Evolutionary conservation across 2,888 invertebrate species (phyloP), one percentile per base, ranked within the genome.

Genomic region (Timema podura): DNA sequence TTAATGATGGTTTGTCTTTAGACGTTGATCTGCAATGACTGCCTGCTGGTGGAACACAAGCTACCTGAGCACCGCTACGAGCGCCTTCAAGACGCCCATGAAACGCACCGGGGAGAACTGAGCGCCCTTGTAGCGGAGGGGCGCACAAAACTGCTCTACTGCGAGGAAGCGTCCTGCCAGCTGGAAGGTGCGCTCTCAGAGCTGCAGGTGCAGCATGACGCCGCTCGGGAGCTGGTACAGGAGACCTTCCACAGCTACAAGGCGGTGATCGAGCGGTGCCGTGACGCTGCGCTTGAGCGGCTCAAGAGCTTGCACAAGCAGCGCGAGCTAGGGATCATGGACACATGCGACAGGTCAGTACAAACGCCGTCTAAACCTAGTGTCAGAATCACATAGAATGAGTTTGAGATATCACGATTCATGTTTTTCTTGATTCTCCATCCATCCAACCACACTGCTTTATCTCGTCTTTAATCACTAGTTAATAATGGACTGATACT

Each of bases 261-360:
- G 80, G 90, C 91, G 48, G 86, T 92, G 69, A 83, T 96, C 73
- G 95, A 95, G 77, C 88, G 90, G 76, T 89, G 91, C 75, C 88
- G 91, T 75, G 93, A 95, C 77, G 88, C 88, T 67, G 86, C 91
- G 16, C 82, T 93, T 44, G 86, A 88, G 74, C 89, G 91, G 78
- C 84, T 94, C 64, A 89, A 90, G 76, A 86, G 86, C 74, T 81
- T 93, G 73, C 95, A 96, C 80, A 91, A 91, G 72, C 90, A 91
- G 77, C 88, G 94, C 72, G 95, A 95, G 81, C 84, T 96, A 54
- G 90, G 91, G 80, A 90, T 96, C 49, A 96, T 96, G 95, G 95
- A 95, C 79, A 85, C 91, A 73, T 89, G 91, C 78, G 91, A 92
- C 78, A 88, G 79, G 82, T 82, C 76, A 72, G 74, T 73, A 57